phyloP scores from a whole-genome alignment of 64 coral and sea anemone species.

The Dendrophyllia cribrosa region DNA sequence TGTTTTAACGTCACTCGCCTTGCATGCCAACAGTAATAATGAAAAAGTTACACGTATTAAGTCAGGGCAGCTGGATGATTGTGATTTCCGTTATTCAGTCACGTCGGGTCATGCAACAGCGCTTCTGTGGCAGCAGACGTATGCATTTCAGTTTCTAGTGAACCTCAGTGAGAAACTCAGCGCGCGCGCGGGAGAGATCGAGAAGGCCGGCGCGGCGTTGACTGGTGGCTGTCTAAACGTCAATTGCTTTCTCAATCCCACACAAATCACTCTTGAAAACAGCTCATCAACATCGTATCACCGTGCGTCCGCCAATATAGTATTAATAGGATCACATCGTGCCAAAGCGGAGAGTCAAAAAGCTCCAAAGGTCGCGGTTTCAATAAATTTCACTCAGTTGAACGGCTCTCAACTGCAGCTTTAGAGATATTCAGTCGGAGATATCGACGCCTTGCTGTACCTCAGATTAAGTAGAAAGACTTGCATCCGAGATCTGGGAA shows the following conservation, averaged over 20 bases:
- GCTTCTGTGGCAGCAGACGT: constrained; percentile 9
- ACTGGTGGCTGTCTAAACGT: background rate
- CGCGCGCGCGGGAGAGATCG: background rate
- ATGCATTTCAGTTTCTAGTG: background rate
- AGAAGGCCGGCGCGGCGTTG: background rate
- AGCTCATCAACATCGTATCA: constrained; percentile 26
- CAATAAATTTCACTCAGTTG: background rate
- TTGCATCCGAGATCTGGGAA: background rate
- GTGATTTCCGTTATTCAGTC: background rate
- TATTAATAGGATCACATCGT: background rate
- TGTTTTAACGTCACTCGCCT: background rate
- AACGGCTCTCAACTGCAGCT: background rate
- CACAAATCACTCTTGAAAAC: constrained; percentile 27
- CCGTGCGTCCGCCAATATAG: background rate
- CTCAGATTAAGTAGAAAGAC: background rate
- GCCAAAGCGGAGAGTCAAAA: constrained; percentile 10
- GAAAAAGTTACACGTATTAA: background rate
- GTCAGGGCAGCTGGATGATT: background rate
- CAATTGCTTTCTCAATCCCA: background rate
- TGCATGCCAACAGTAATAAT: background rate
- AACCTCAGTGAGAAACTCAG: background rate
- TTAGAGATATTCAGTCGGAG: background rate
- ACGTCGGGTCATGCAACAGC: constrained; percentile 21
- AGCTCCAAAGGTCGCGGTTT: constrained; percentile 28
- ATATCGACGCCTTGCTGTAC: background rate